A percentile compares a stretch with the other conserved stretches of the same genome.
Evolutionary conservation across 2,113 vertebrate genomes (phyloP).

Genomic region (Turdus rufiventris): DNA sequence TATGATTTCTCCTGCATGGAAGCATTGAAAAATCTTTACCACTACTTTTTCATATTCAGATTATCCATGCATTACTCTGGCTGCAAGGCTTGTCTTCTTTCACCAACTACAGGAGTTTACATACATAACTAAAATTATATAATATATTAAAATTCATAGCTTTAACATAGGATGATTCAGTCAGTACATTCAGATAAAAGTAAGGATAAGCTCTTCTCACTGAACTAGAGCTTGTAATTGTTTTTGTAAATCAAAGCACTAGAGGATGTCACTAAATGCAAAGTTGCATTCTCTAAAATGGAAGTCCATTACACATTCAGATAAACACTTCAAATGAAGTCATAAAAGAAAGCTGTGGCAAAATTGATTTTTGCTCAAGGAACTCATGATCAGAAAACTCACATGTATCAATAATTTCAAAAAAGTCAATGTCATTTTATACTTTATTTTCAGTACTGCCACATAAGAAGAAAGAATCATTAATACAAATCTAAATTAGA

Average conservation of each 20-base stretch:
- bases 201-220: not conserved
- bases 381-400: not conserved
- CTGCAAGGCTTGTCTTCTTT: not conserved
- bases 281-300: not conserved
- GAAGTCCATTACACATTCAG: not conserved
- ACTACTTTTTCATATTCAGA: not conserved
- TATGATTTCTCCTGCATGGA: not conserved
- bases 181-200: not conserved
- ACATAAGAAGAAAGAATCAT: not conserved
- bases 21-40: not conserved
- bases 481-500: not conserved
- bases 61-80: not conserved
- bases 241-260: not conserved
- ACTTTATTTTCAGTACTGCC: not conserved
- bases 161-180: not conserved
- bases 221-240: not conserved
- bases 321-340: not conserved
- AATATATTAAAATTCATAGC: not conserved
- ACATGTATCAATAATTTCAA: not conserved
- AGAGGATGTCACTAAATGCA: not conserved
- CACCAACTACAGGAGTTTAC: not conserved
- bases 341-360: not conserved
- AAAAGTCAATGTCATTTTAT: not conserved
- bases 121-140: not conserved
- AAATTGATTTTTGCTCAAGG: not conserved